Evolutionary conservation across 2,797 vertebrate species (phyloP).

Genomic region (Arctocebus calabarensis): DNA sequence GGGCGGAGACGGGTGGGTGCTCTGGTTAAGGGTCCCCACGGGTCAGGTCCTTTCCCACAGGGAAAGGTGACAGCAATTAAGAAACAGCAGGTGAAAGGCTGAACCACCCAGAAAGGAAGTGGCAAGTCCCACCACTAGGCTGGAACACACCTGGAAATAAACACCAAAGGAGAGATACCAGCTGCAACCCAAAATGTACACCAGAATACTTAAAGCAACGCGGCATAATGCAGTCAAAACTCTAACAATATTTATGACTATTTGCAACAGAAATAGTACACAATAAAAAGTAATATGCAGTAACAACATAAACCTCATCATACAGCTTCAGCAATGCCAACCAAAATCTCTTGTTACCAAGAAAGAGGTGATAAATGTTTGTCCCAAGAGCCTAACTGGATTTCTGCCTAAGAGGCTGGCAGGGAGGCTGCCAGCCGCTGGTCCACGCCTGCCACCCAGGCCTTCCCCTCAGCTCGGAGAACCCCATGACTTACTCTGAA

Average conservation of each 20-base stretch:
- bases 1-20: rapidly evolving
- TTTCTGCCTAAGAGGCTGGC: not conserved
- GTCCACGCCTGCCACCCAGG: not conserved
- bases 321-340: not conserved
- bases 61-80: rapidly evolving
- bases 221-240: not conserved
- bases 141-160: not conserved
- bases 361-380: not conserved
- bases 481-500: not conserved
- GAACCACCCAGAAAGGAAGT: not conserved
- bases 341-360: not conserved
- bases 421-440: rapidly evolving
- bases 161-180: not conserved
- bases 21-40: not conserved
- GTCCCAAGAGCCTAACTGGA: not conserved
- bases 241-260: conserved; percentile 51
- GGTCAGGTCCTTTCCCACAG: not conserved
- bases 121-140: rapidly evolving
- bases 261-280: conserved; percentile 57
- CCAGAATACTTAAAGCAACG: not conserved
- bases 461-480: not conserved
- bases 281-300: conserved; percentile 44
- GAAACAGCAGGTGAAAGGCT: rapidly evolving
- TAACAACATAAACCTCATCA: not conserved
- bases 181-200: not conserved